Base-by-base conservation (phyloP, 2,113 vertebrate genomes). In the Pterophyllum scalare region DNA sequence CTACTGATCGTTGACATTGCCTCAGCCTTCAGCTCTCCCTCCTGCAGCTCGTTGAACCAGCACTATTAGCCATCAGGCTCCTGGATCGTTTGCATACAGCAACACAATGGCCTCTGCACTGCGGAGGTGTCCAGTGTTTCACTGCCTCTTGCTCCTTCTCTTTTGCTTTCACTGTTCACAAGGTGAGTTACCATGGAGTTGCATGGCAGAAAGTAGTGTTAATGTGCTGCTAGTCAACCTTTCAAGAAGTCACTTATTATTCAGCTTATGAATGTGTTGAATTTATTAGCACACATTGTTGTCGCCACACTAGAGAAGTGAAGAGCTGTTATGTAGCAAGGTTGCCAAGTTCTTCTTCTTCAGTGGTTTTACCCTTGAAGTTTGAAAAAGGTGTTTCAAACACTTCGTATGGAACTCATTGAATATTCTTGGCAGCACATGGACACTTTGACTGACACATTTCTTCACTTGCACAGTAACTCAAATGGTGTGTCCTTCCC, bases 61-160 rank as follows among this genome's bases (percentile, higher is more conserved):
- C 82, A 49, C 79, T 81, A 79, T 83, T 87, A 89, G 77, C 86
- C 70, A 52, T 43, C 82, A 52, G 82, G 79, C 79, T 61, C 59
- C 87, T 75, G 93, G 90, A 94, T 84, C 26, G 62, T 57, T 90
- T 86, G 75, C 90, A 75, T 65, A 79, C 86, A 49, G 59, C 86
- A 54, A 40, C 90, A 93, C 89, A 79, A 96, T 96, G 95, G 92
- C 95, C 76, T 84, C 93, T 87, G 88, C 94, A 65, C 84, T 86
- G 92, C 91, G 92, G 92, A 94, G 88, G 90, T 84, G 94, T 92
- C 88, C 91, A 40, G 72, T 91, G 56, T 76, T 95, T 40, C 88
- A 60, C 81, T 91, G 91, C 92, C 82, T 96, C 60, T 46, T 95
- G 88, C 84, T 95, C 49, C 82, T 94, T 40, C 76, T 94, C 82